Evolutionary conservation across 2,113 vertebrate species (phyloP).

Genomic region (Syngnathus scovelli): DNA sequence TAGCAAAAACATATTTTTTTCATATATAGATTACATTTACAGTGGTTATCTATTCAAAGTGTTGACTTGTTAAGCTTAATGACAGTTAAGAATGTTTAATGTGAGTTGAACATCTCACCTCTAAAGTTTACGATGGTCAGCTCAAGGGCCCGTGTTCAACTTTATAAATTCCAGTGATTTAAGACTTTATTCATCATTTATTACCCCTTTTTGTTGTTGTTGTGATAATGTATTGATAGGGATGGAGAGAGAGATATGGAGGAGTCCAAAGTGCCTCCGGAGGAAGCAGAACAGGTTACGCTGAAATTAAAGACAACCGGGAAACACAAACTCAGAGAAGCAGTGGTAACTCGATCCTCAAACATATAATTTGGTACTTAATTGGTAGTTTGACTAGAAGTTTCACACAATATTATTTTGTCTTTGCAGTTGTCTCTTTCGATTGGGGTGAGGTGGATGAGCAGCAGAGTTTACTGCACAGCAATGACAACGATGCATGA

Average conservation of each 20-base stretch:
- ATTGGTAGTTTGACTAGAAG: not conserved
- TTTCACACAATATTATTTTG: slow-evolving; percentile 4
- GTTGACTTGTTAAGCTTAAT: no score
- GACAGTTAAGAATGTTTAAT: no score
- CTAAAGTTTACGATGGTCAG: no score
- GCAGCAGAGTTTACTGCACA: slow-evolving; percentile 81
- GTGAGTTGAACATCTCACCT: no score
- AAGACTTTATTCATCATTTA: not conserved
- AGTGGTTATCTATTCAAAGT: no score
- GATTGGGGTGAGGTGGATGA: slow-evolving; percentile 72
- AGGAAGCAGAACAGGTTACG: slow-evolving; percentile 71
- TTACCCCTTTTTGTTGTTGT: not conserved
- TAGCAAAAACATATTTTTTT: no score
- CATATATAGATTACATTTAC: no score
- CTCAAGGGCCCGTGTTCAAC: no score
- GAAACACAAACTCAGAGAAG: slow-evolving; percentile 61
- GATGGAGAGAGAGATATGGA: slow-evolving; percentile 79
- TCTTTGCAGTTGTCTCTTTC: slow-evolving; percentile 65
- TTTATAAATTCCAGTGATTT: no score
- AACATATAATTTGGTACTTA: not conserved
- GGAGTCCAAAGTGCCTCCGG: slow-evolving; percentile 66
- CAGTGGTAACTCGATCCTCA: slow-evolving; percentile 38
- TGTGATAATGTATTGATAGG: slow-evolving; percentile 57
- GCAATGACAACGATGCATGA: slow-evolving; percentile 78
- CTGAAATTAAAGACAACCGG: slow-evolving; percentile 76